These are phyloP conservation scores for Unio delphinus DNA, from an alignment of 2,888 invertebrate genomes.

Conservation along the genomic window DNA sequence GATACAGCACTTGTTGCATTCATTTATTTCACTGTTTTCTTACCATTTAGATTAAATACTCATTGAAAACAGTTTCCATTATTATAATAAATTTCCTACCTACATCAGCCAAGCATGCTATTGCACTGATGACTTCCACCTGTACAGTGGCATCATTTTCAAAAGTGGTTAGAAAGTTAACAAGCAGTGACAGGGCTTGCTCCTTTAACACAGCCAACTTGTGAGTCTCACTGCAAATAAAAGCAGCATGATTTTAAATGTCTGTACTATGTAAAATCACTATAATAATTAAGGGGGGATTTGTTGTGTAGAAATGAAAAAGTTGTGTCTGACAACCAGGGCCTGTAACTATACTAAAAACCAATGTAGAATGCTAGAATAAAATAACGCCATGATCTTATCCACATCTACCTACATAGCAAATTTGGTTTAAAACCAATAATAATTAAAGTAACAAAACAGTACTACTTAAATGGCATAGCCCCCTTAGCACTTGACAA, in stretches of 20 bases:
- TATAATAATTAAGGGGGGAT: too few species aligned
- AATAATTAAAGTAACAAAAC: too few species aligned
- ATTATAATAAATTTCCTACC: conserved; percentile 37
- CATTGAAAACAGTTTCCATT: too few species aligned
- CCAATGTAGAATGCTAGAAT: too few species aligned
- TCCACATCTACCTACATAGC: too few species aligned
- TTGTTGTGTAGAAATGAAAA: too few species aligned
- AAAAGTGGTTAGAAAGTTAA: conserved; percentile 34
- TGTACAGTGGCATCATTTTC: conserved; percentile 37
- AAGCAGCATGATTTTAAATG: background rate
- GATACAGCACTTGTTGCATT: background rate
- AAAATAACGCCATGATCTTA: too few species aligned
- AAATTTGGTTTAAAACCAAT: too few species aligned
- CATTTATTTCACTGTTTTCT: background rate
- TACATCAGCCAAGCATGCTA: conserved; percentile 61
- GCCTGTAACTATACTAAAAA: too few species aligned
- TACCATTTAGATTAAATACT: background rate
- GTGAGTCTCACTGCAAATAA: conserved; percentile 40
- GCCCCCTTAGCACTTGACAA: conserved; percentile 50
- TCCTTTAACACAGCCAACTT: conserved; percentile 43
- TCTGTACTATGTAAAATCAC: background rate
- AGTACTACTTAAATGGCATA: conserved; percentile 20
- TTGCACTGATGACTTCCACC: conserved; percentile 54
- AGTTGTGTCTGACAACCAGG: too few species aligned
- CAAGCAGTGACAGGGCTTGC: conserved; percentile 34